Conservation (phyloP, 1,140 invertebrate genomes). For the Ericerus pela region DNA sequence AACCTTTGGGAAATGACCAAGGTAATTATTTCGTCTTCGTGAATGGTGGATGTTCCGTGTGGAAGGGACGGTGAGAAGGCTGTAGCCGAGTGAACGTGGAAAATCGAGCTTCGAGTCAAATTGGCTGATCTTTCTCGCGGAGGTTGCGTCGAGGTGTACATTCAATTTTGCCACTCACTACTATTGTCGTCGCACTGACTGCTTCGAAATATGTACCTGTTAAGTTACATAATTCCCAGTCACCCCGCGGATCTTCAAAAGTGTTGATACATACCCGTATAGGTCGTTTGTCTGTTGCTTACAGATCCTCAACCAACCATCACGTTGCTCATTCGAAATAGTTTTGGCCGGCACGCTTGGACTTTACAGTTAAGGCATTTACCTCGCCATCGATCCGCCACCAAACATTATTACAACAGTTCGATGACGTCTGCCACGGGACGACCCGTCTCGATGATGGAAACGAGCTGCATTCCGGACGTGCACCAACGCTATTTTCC, state of each 20-base stretch:
- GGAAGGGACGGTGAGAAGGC: too few relatives aligned
- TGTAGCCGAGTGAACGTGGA: too few relatives aligned
- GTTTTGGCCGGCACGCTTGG: constrained; percentile 89
- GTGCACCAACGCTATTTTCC: constrained; percentile 63
- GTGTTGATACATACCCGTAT: background rate
- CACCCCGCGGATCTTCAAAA: background rate
- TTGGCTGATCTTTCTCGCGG: too few relatives aligned
- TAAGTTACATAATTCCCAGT: background rate
- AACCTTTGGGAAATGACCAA: constrained; percentile 67
- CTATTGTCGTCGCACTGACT: too few relatives aligned
- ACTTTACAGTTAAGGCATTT: constrained; percentile 73
- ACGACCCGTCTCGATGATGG: constrained; percentile 58
- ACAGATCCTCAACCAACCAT: constrained; percentile 41
- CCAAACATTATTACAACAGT: constrained; percentile 37
- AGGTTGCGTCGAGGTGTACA: too few relatives aligned
- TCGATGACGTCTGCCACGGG: constrained; percentile 63
- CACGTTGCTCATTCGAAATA: constrained; percentile 68
- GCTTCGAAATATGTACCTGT: too few relatives aligned
- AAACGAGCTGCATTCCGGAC: constrained; percentile 36
- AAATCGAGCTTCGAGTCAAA: too few relatives aligned
- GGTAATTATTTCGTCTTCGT: constrained; percentile 34
- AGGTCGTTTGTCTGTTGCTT: background rate
- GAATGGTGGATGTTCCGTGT: too few relatives aligned
- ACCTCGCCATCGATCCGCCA: constrained; percentile 59
- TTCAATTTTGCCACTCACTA: too few relatives aligned